Evolutionary conservation across 1,140 invertebrate genomes (phyloP), one percentile per base, ranked within the genome.

Genomic region (Bombyx mandarina): DNA sequence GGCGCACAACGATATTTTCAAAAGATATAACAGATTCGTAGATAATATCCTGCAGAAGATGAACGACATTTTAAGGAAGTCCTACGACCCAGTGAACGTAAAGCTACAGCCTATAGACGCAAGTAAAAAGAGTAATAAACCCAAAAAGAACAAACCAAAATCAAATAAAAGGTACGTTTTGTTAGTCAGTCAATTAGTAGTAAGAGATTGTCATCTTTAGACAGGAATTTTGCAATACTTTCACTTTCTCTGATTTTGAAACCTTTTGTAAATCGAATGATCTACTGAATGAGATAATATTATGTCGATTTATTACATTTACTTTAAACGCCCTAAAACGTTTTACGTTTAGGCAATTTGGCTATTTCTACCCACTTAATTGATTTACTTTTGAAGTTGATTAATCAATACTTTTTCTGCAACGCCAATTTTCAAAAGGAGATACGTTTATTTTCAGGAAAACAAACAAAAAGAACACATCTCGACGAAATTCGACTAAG

Each of bases 81-180:
- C 93, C 50, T 96, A 95, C 73, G 94, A 96, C 77, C 94, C 94
- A 1, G 94, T 95, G 45, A 93, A 92, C 51, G 94, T 96, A 0
- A 93, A 93, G 70, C 79, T 95, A n/a, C 90, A 92, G 48, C 91
- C 90, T 6, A 87, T 90, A 8, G 89, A 88, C 52, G 73, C 82
- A 12, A 90, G 82, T 66, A 90, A 86, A 60, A 88, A 79, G 54
- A 83, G 57, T 22, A 75, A 75, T 8, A 90, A 88, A 46, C 76
- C 86, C 10, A 88, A 83, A 60, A 88, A 88, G 57, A 86, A 78
- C 52, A 89, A 88, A 51, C 79, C 66, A 5, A 86, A 88, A 66
- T 75, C 75, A 8, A 89, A 86, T n/a, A 83, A 83, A 65, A 78
- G 66, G 79, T 83, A 76, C 72, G 62, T 63, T 8, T 54, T 47